Evolutionary conservation across 1,140 invertebrate species (phyloP).

Genomic region (Caenorhabditis brenneri): DNA sequence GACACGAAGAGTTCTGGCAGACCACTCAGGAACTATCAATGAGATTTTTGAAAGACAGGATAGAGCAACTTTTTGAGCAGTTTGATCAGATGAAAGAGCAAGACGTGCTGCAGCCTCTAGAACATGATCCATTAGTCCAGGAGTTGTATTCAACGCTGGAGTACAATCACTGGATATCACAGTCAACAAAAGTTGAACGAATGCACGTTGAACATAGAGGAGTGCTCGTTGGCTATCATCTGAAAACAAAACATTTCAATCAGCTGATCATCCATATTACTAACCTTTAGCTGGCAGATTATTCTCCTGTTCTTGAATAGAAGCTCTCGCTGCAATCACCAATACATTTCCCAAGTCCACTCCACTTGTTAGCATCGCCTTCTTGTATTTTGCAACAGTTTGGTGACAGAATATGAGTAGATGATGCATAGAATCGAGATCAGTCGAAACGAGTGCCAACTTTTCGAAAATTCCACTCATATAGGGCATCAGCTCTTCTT

Average conservation of each 20-base stretch:
- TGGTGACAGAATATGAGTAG: slow-evolving; percentile 53
- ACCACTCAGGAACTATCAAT: not conserved
- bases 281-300: slow-evolving; percentile 7
- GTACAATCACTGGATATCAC: slow-evolving; percentile 6
- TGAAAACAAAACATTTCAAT: not conserved
- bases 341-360: slow-evolving; percentile 37
- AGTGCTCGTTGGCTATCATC: slow-evolving; percentile 45
- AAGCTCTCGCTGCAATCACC: slow-evolving; percentile 34
- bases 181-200: slow-evolving; percentile 38
- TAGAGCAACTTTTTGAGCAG: slow-evolving; percentile 46
- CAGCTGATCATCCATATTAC: not conserved
- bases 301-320: not conserved
- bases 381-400: slow-evolving; percentile 55
- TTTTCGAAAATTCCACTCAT: slow-evolving; percentile 49
- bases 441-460: slow-evolving; percentile 37
- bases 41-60: slow-evolving; percentile 23
- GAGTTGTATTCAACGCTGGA: not conserved
- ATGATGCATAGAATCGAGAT: slow-evolving; percentile 51
- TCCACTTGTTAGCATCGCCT: slow-evolving; percentile 35
- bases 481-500: slow-evolving; percentile 50
- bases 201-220: slow-evolving; percentile 40
- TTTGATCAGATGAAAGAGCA: slow-evolving; percentile 38
- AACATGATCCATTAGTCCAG: slow-evolving; percentile 9
- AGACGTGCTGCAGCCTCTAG: slow-evolving; percentile 39
- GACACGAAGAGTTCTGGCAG: slow-evolving; percentile 6